phyloP scores from a whole-genome alignment of 2,888 invertebrate species.

The Eupithecia insigniata region DNA sequence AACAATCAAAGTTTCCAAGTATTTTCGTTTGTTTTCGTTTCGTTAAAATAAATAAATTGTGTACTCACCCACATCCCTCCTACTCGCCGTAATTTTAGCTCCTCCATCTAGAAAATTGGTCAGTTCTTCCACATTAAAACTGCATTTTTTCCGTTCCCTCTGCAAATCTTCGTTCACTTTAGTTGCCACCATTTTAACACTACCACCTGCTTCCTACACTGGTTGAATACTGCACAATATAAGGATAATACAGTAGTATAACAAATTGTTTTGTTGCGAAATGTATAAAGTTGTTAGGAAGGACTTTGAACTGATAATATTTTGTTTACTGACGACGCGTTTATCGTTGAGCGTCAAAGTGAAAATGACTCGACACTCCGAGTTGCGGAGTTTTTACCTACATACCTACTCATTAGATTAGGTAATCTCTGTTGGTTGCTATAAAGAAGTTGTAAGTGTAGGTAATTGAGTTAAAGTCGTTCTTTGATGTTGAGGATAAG shows the following conservation, averaged over 20 bases:
- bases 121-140: constrained; percentile 88
- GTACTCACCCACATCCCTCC: constrained; percentile 75
- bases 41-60: not conserved
- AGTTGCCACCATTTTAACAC: constrained; percentile 41
- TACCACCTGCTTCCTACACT: not conserved
- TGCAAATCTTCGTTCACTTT: constrained; percentile 87
- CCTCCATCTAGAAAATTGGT: constrained; percentile 91
- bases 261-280: not conserved
- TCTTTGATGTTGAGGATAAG: no score
- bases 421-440: not conserved
- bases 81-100: constrained; percentile 85
- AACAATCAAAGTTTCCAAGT: not conserved
- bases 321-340: constrained; percentile 9
- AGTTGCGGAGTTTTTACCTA: not conserved
- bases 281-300: not conserved
- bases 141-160: constrained; percentile 88
- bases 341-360: not conserved
- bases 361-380: not conserved
- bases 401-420: not conserved
- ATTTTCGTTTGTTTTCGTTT: not conserved
- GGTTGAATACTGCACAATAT: constrained; percentile 2
- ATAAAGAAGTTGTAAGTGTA: not conserved
- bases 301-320: constrained; percentile 8
- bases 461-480: not conserved
- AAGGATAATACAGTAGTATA: not conserved